Percentiles rank a stretch among this genome's conserved stretches.
Evolutionary conservation across 1,140 invertebrate species (phyloP).

Genomic region (Hormaphis cornu): DNA sequence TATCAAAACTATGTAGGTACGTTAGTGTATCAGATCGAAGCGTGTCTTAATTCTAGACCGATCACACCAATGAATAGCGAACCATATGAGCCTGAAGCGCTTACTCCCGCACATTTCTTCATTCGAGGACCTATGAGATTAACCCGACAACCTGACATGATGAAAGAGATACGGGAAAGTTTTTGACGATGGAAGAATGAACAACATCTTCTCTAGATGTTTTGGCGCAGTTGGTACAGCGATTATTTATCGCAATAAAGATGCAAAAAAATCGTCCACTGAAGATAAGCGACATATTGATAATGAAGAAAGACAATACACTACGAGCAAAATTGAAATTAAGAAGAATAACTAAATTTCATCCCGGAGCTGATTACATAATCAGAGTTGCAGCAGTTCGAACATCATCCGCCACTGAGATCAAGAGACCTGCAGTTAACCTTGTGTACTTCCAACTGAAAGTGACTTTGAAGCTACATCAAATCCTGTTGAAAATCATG

Average conservation of each 20-base stretch:
- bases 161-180: background rate
- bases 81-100: constrained; percentile 27
- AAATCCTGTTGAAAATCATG: too few species aligned
- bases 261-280: background rate
- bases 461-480: too few species aligned
- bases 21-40: background rate
- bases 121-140: constrained; percentile 35
- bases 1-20: too few species aligned
- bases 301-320: background rate
- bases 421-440: too few species aligned
- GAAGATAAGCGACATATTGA: background rate
- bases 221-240: too few species aligned
- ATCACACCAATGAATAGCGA: constrained; percentile 6
- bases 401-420: constrained; percentile 28
- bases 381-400: constrained; percentile 37
- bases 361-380: constrained; percentile 36
- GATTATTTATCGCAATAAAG: background rate
- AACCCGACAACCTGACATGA: background rate
- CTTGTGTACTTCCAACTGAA: too few species aligned
- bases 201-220: constrained; percentile 16
- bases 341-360: constrained; percentile 35
- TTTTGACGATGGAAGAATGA: constrained; percentile 3
- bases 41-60: background rate
- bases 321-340: constrained; percentile 35
- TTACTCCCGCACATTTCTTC: constrained; percentile 40